Evolutionary conservation across 1,140 invertebrate species (phyloP), one percentile per base, ranked within the genome.

Genomic region (Drosophila lini): DNA sequence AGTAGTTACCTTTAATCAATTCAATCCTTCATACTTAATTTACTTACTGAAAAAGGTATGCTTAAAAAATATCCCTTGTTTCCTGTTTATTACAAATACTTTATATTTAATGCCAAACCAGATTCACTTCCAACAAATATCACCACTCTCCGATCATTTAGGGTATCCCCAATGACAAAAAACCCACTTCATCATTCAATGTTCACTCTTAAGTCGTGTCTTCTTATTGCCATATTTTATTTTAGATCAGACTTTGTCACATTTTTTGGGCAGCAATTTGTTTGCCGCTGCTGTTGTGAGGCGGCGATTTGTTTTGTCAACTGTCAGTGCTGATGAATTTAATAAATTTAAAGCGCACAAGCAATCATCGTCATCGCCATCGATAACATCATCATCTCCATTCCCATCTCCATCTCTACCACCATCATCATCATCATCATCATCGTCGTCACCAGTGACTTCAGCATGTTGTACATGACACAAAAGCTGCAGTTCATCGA

Each of bases 401-500:
- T 40, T 42, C 10, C 5, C 63, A 55, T 44, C 52, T 13, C 11
- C 10, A 50, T 59, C 31, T 28, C 22, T 2, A 22, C 19, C 53
- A 57, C 45, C 48, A 50, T 10, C 16, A 40, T 42, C 71, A 47
- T 48, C 61, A 48, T 38, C 71, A 42, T 53, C 25, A 41, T 19
- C 40, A 41, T 57, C 76, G 42, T 47, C 55, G 32, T 13, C 73
- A 53, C 7, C 48, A 50, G 58, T 60, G 63, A 78, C 65, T 71
- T 67, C 65, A 50, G 36, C 68, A 80, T 84, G 83, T 86, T 80
- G 65, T 74, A 86, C 83, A 86, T 86, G 83, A 86, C 83, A 86
- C 83, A 86, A 86, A 86, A 86, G 83, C 83, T 86, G 83, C 83
- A 88, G 67, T 83, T 84, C 74, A 78, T 86, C 80, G 83, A 86